Evolutionary conservation across 2,797 vertebrate species (phyloP), one percentile per base, ranked within the genome.

Genomic region (Pipistrellus nathusii): DNA sequence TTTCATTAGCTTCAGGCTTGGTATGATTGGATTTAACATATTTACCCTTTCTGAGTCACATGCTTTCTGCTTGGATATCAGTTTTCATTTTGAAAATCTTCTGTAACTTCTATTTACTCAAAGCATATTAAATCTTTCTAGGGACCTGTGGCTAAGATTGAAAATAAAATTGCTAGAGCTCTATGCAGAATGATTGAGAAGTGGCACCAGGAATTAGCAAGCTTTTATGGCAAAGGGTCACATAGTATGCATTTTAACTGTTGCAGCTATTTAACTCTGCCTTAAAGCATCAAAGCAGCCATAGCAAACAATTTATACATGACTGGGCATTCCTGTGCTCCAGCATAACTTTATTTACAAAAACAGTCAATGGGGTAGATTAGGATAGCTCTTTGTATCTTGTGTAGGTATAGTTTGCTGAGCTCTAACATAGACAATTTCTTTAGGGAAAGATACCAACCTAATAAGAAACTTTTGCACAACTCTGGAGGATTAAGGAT

Each of bases 111-210:
- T 9, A 5, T 44, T 82, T 89, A 51, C 12, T 90, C 55, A 44
- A 86, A 75, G 21, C 35, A 76, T 68, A 13, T 85, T 85, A 76
- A 85, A 71, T 86, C 23, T 92, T 83, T 90, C 81, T 46, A 83
- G 82, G 17, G 20, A 51, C 6, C 20, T 38, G 6, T 72, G 38
- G 46, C 38, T 21, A 57, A 91, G 25, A 66, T 44, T n/a, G 30
- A 51, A 85, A 86, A 53, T 86, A 72, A 77, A 86, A 72, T 77
- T 44, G 12, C 46, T 90, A 10, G 35, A 59, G 35, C 62, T 35
- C 21, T 78, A 0, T 68, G n/a, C 81, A 51, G 44, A 64, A 81
- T 71, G 35, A 76, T 64, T 81, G 68, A 82, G 81, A 83, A 68
- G 44, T 41, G 25, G 44, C 25, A 41, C 6, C 10, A 5, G 18